Base-by-base conservation (phyloP, 1,140 invertebrate species). In the Zaprionus inermis region DNA sequence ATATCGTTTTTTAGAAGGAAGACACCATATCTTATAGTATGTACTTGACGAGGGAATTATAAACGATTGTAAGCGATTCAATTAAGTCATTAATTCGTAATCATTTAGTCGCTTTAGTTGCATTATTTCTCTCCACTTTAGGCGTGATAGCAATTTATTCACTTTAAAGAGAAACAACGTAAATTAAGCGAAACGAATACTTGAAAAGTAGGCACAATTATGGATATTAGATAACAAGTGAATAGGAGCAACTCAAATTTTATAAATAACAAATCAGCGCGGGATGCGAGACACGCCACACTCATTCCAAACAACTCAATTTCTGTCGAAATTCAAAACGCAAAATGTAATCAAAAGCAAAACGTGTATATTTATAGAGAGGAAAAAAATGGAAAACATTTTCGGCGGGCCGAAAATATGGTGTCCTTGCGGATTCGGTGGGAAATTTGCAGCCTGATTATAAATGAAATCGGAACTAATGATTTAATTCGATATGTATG, bases 141-240 rank as follows among this genome's bases (percentile, higher is more conserved):
- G 81, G 73, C 80, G 83, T 88, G 83, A 88, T 88, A 85, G 72
- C 51, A 66, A 55, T 67, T 71, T 58, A 63, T 72, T 79, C 67
- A 72, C 56, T 72, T 71, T 32, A 79, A 67, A 51, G 52, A 58
- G 63, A 28, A 28, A 54, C 54, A 56, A 58, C 54, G 63, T 79
- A 75, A 67, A 66, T 85, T 74, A 78, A 78, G 59, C 36, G 46
- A 52, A 79, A 64, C 67, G 63, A 46, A 77, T 83, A 89, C 77
- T 89, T 89, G 38, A 79, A 88, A 83, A 89, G 83, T 89, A 89
- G 83, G 18, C 49, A 89, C 52, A 75, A 83, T 73, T 82, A 79
- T 69, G 60, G 52, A 72, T 67, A 70, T 73, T 81, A 76, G 71
- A 59, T 28, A 55, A 70, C 72, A 57, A 69, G 51, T 41, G 22